A percentile compares a stretch with the other conserved stretches of the same genome.
Conservation (phyloP, 2,113 vertebrate genomes). For the Saimiri boliviensis region DNA sequence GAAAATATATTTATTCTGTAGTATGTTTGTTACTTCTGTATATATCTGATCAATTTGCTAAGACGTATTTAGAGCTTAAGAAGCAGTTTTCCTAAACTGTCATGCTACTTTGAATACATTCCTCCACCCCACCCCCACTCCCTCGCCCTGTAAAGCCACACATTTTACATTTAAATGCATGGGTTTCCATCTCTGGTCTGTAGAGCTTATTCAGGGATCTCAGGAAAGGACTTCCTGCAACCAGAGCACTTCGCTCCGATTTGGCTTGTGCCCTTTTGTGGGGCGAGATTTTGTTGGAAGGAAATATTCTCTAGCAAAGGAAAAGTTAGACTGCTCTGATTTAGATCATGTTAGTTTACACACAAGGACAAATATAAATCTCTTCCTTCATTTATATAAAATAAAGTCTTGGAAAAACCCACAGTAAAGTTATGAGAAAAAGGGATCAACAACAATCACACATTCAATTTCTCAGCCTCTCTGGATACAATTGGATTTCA, state of each 20-base stretch:
- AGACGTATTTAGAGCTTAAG: not conserved
- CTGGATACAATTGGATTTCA: not conserved
- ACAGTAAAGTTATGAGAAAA: not conserved
- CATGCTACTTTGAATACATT: not conserved
- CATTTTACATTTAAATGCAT: not conserved
- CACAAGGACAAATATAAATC: not conserved
- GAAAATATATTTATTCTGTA: not conserved
- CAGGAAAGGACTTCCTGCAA: not conserved
- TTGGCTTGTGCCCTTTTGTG: not conserved
- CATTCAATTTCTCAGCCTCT: not conserved
- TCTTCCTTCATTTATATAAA: not conserved
- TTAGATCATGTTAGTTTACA: not conserved
- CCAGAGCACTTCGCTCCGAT: fast-evolving
- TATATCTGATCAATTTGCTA: not conserved
- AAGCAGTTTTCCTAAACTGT: not conserved
- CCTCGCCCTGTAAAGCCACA: not conserved
- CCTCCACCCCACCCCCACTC: not conserved
- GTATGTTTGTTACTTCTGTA: not conserved
- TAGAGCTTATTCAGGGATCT: not conserved
- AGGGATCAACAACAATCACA: not conserved
- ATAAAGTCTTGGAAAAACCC: not conserved
- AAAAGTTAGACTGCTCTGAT: not conserved
- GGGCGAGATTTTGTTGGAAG: not conserved
- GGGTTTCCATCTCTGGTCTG: not conserved
- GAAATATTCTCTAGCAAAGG: not conserved